These are phyloP conservation scores for Dasypogon diadema DNA, from an alignment of 2,888 invertebrate species.

Conservation along the genomic window DNA sequence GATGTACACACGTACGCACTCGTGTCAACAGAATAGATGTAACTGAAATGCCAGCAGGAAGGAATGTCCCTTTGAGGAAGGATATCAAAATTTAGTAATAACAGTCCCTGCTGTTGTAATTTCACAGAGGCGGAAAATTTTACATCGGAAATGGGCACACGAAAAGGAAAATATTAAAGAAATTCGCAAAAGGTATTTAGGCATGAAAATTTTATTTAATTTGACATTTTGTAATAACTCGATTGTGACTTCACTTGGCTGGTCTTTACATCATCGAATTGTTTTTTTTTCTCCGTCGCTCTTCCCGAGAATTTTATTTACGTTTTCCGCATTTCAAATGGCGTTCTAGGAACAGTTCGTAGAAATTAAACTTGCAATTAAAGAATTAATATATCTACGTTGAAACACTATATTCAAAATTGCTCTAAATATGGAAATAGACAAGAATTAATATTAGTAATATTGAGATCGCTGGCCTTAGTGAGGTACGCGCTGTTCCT, in stretches of 20 bases:
- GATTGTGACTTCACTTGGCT: not conserved
- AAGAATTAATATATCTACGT: no score
- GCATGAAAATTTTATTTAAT: slow-evolving; percentile 49
- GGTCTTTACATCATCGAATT: not conserved
- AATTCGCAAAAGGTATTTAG: slow-evolving; percentile 40
- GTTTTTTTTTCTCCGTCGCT: no score
- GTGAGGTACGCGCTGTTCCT: no score
- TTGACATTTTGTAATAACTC: slow-evolving; percentile 33
- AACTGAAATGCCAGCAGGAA: slow-evolving; percentile 4
- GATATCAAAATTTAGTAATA: slow-evolving; percentile 45
- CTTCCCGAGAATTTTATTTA: no score
- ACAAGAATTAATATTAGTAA: no score
- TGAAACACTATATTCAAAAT: no score
- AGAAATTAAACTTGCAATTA: no score
- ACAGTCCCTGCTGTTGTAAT: slow-evolving; percentile 17
- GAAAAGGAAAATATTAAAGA: slow-evolving; percentile 29
- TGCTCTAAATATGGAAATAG: no score
- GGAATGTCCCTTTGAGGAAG: slow-evolving; percentile 42
- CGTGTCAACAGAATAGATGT: slow-evolving; percentile 29
- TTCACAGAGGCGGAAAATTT: slow-evolving; percentile 39
- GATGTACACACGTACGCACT: slow-evolving; percentile 39
- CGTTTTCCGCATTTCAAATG: no score
- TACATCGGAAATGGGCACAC: slow-evolving; percentile 32
- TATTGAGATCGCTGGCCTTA: no score
- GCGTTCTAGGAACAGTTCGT: no score